These are phyloP conservation scores for Pyxicephalus adspersus DNA, from an alignment of 2,113 vertebrate species.

Conservation along the genomic window DNA sequence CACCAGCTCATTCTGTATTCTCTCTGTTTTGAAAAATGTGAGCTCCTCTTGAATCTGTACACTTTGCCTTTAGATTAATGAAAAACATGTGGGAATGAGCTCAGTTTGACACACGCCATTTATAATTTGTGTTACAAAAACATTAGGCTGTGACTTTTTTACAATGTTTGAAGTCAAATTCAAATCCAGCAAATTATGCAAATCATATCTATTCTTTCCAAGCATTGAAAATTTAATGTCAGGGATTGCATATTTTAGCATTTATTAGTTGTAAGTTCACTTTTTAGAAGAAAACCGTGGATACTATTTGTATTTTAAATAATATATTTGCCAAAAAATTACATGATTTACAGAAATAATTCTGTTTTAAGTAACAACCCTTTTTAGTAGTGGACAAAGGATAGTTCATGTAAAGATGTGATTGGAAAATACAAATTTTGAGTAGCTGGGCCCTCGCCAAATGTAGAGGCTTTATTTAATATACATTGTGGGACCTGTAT, in stretches of 20 bases:
- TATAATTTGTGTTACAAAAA: slow-evolving; percentile 64
- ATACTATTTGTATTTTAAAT: slow-evolving; percentile 1
- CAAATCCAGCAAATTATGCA: slow-evolving; percentile 71
- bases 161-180: slow-evolving; percentile 65
- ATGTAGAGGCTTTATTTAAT: too few species aligned
- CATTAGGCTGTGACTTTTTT: slow-evolving; percentile 62
- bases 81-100: slow-evolving; percentile 55
- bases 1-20: slow-evolving; percentile 58
- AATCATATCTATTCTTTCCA: slow-evolving; percentile 73
- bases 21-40: slow-evolving; percentile 51
- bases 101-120: slow-evolving; percentile 60
- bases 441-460: too few species aligned
- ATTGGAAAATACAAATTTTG: too few species aligned
- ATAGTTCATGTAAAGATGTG: too few species aligned
- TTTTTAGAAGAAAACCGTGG: slow-evolving; percentile 57
- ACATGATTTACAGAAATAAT: too few species aligned
- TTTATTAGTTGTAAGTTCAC: slow-evolving; percentile 78
- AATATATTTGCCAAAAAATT: background rate
- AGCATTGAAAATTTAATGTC: slow-evolving; percentile 77
- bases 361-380: too few species aligned
- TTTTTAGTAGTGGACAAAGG: too few species aligned
- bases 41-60: slow-evolving; percentile 51
- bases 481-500: too few species aligned
- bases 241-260: slow-evolving; percentile 82
- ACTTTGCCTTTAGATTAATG: slow-evolving; percentile 59